A percentile compares a stretch with the other conserved stretches of the same genome.
Evolutionary conservation across 1,140 invertebrate species (phyloP).

Genomic region (Drosophila elegans): DNA sequence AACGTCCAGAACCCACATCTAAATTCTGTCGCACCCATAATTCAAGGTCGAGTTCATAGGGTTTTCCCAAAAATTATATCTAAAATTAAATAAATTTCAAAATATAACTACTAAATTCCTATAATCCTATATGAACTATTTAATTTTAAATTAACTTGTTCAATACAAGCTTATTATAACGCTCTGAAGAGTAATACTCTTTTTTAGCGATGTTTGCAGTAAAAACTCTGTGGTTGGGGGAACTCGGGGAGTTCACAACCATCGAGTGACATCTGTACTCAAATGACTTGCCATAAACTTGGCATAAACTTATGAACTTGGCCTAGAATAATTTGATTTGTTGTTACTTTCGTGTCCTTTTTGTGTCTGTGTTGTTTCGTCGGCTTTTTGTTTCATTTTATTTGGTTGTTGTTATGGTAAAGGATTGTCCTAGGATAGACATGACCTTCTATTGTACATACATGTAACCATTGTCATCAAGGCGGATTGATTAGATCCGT

Average conservation of each 20-base stretch:
- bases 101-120: too few species aligned
- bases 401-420: conserved; percentile 56
- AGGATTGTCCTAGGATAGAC: conserved; percentile 36
- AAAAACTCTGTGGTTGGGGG: neutral
- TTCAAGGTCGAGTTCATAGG: conserved; percentile 46
- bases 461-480: conserved; percentile 5
- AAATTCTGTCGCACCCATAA: conserved; percentile 20
- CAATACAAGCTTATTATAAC: too few species aligned
- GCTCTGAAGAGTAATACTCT: too few species aligned
- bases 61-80: too few species aligned
- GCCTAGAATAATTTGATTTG: conserved; percentile 40
- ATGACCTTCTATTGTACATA: conserved; percentile 15
- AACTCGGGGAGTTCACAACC: neutral
- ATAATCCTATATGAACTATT: too few species aligned
- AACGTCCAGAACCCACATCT: conserved; percentile 29
- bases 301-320: conserved; percentile 24
- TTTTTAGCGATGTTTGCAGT: neutral
- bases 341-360: conserved; percentile 53
- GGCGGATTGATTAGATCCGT: conserved; percentile 44
- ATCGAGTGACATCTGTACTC: conserved; percentile 7
- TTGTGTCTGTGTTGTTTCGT: conserved; percentile 43
- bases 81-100: too few species aligned
- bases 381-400: conserved; percentile 30
- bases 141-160: neutral
- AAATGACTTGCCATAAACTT: conserved; percentile 24